Evolutionary conservation across 1,140 invertebrate species (phyloP).

Genomic region (Diachasma alloeum): DNA sequence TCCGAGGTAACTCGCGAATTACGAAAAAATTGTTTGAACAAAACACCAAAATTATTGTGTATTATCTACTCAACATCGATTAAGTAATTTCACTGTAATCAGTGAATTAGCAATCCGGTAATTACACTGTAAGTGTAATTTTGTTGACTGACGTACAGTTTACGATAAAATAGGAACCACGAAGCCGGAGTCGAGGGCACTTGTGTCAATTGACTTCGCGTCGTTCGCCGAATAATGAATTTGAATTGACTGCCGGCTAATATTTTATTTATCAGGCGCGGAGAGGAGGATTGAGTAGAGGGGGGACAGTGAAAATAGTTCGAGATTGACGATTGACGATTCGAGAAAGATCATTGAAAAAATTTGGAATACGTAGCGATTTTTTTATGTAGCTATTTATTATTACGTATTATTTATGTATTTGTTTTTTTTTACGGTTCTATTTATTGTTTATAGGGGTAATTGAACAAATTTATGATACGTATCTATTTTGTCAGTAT

Average conservation of each 20-base stretch:
- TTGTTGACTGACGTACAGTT: neutral
- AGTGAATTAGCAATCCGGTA: neutral
- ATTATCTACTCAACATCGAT: neutral
- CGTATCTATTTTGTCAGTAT: neutral
- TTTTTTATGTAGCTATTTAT: too few species aligned
- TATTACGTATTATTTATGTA: too few species aligned
- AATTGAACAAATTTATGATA: neutral
- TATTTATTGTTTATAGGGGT: too few species aligned
- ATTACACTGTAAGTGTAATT: neutral
- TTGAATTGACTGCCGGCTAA: constrained; percentile 51
- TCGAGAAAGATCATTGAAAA: constrained; percentile 21
- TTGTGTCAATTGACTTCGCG: constrained; percentile 33
- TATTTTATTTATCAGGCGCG: constrained; percentile 57
- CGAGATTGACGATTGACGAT: neutral
- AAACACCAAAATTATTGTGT: neutral
- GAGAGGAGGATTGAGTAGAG: neutral
- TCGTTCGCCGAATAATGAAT: constrained; percentile 52
- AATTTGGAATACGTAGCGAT: neutral
- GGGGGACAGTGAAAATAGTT: constrained; percentile 26
- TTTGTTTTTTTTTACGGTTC: too few species aligned
- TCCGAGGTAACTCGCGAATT: neutral
- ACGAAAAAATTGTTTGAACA: too few species aligned
- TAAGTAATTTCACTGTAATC: too few species aligned
- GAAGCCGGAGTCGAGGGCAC: constrained; percentile 20
- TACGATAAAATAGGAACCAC: constrained; percentile 3